phyloP scores from a whole-genome alignment of 2,113 vertebrate genomes.

The Lasiurus borealis region DNA sequence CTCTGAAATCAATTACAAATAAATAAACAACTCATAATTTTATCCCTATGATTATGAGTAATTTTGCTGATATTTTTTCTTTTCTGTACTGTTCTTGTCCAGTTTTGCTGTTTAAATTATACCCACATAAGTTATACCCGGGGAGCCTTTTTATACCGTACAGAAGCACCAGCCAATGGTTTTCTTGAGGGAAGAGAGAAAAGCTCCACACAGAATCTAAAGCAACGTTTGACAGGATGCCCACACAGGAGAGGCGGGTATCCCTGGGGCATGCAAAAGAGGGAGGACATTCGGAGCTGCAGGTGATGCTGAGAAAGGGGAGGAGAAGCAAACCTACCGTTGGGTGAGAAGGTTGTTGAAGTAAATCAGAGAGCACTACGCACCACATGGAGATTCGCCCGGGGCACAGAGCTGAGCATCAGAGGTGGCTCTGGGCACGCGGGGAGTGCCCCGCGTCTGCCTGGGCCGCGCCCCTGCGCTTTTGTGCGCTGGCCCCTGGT shows the following conservation, averaged over 20 bases:
- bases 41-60: background rate
- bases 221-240: fast-evolving
- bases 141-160: no score
- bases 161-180: no score
- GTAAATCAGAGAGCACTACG: background rate
- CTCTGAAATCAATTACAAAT: no score
- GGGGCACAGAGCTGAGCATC: fast-evolving
- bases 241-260: no score
- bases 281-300: background rate
- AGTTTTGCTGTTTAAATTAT: slow-evolving; percentile 2
- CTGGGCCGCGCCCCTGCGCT: background rate
- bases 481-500: slow-evolving; percentile 67
- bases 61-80: background rate
- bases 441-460: fast-evolving
- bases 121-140: background rate
- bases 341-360: background rate
- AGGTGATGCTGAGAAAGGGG: no score
- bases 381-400: background rate
- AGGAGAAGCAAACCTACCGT: background rate
- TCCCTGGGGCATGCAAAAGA: background rate
- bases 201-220: background rate
- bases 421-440: fast-evolving
- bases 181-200: no score
- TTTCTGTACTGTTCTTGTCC: background rate
- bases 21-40: slow-evolving; percentile 31